phyloP scores from a whole-genome alignment of 2,888 invertebrate species.

The Lacanobia wlatinum region DNA sequence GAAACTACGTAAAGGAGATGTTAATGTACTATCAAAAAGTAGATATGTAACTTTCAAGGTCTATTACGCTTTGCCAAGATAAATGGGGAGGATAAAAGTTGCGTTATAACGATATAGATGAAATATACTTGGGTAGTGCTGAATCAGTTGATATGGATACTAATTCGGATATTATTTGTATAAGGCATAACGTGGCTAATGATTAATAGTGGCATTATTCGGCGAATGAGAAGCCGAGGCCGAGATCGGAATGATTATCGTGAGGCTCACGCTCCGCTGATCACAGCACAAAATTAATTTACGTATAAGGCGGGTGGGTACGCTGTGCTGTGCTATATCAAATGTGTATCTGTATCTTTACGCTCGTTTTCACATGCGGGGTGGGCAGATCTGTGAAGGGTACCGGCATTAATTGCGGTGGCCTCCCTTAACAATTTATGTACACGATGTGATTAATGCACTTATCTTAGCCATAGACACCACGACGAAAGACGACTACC shows the following conservation, averaged over 20 bases:
- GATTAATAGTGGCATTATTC: conserved; percentile 83
- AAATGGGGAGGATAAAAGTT: conserved; percentile 57
- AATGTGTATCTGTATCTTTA: conserved; percentile 58
- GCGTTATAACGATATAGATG: conserved; percentile 55
- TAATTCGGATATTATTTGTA: conserved; percentile 65
- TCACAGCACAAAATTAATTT: conserved; percentile 88
- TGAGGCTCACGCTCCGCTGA: conserved; percentile 82
- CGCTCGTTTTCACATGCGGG: conserved; percentile 59
- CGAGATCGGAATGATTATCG: conserved; percentile 86
- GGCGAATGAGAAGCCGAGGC: conserved; percentile 72
- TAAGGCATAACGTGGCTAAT: conserved; percentile 64
- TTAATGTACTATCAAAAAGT: conserved; percentile 58
- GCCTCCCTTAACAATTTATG: conserved; percentile 5
- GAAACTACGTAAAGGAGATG: conserved; percentile 46
- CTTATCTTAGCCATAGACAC: conserved; percentile 1
- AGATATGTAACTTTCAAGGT: conserved; percentile 58
- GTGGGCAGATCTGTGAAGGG: conserved; percentile 42
- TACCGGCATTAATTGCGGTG: conserved; percentile 44
- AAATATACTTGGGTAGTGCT: conserved; percentile 51
- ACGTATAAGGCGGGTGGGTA: conserved; percentile 74
- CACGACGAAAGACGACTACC: too few species aligned
- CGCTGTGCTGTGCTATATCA: conserved; percentile 54
- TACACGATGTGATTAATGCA: conserved; percentile 11
- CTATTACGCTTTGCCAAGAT: conserved; percentile 54
- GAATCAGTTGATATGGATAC: conserved; percentile 62